Evolutionary conservation across 1,140 invertebrate genomes (phyloP).

Genomic region (Reticulitermes speratus): DNA sequence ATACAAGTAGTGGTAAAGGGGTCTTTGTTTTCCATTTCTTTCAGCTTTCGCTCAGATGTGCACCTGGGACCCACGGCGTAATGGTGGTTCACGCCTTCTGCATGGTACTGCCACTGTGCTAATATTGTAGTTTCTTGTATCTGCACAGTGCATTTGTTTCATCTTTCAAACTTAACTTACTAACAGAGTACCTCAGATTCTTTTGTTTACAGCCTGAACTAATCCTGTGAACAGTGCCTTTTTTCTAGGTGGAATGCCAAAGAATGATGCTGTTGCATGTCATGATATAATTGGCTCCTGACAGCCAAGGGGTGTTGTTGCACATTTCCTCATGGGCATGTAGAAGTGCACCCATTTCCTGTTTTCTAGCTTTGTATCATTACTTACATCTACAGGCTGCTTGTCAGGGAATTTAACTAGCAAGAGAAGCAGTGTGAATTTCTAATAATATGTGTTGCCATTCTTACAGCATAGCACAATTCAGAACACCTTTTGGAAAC

Average conservation of each 20-base stretch:
- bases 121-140: conserved; percentile 21
- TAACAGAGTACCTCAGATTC: conserved; percentile 19
- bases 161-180: conserved; percentile 7
- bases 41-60: conserved; percentile 43
- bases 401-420: background rate
- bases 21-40: conserved; percentile 36
- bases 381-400: background rate
- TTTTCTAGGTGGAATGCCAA: conserved; percentile 16
- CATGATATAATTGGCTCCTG: background rate
- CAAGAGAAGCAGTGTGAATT: background rate
- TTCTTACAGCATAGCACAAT: too few relatives aligned
- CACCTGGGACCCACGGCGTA: conserved; percentile 39
- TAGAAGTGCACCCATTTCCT: background rate
- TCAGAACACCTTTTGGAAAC: too few relatives aligned
- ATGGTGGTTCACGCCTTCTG: conserved; percentile 35
- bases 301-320: background rate
- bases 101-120: conserved; percentile 36
- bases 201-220: conserved; percentile 32
- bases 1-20: conserved; percentile 31
- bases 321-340: background rate
- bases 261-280: conserved; percentile 14
- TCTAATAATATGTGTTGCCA: background rate
- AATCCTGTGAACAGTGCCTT: conserved; percentile 20
- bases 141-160: background rate
- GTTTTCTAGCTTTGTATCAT: background rate